Base-by-base conservation (phyloP, 2,888 invertebrate species). In the Trichogramma dendrolimi region DNA sequence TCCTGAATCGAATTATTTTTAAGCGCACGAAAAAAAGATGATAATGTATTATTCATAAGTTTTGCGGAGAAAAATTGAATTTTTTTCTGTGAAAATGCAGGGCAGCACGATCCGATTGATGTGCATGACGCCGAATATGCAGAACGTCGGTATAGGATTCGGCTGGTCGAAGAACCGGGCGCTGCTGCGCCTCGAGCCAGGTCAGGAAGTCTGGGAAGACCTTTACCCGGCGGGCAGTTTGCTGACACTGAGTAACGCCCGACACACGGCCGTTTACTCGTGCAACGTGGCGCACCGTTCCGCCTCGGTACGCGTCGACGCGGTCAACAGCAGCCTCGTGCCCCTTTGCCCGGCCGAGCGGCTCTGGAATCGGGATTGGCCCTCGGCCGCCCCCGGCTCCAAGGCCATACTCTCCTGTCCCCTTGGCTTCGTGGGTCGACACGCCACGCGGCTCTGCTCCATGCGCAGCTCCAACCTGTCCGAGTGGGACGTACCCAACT, bases 221-320 rank as follows among this genome's bases (percentile, higher is more conserved):
- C 82, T 93, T 40, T 90, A 87, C 76, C 92, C 92, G 0, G 87
- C 89, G 62, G 93, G 93, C 6, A 92, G 90, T 71, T 89, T 93
- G 59, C 80, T 93, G 5, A 89, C 90, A 74, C 86, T 93, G 41
- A 87, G 86, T 69, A 89, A 88, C 70, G 86, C 89, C 52, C 89
- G 90, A 83, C 90, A 88, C 85, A 89, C 90, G 0, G 86, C 87
- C 0, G 87, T 87, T 69, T 92, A 89, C 72, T 86, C 89, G 0
- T 92, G 92, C 73, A 85, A 89, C 72, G 90, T 90, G 0, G 84
- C 67, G 74, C 84, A 83, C 68, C 85, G 77, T 69, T 88, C 85
- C 57, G 83, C 82, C 70, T 80, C 86, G 74, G 81, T 88, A 72
- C 84, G 89, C 73, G 87, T 90, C 67, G 80, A 85, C 75, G 82